phyloP scores from a whole-genome alignment of 2,888 invertebrate species.

The Athalia rosae region DNA sequence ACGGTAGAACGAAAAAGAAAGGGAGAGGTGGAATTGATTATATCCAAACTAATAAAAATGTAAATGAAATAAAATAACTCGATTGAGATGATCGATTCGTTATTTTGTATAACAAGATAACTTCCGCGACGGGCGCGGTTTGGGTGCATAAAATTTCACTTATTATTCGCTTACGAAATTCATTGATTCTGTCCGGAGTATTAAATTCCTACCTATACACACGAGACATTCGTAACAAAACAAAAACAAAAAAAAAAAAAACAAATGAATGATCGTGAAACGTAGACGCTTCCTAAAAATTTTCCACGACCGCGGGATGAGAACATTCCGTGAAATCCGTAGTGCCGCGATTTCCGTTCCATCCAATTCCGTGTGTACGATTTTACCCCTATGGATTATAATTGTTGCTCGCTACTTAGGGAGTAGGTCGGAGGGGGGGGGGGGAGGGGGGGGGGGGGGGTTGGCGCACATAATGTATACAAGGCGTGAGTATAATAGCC shows the following conservation, averaged over 20 bases:
- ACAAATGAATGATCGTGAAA: too few relatives aligned
- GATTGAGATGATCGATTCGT: slow-evolving; percentile 18
- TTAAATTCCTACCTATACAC: neutral
- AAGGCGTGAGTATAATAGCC: neutral
- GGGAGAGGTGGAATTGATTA: too few relatives aligned
- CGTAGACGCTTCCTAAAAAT: too few relatives aligned
- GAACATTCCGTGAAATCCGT: too few relatives aligned
- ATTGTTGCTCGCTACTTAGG: slow-evolving; percentile 24
- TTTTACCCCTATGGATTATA: neutral
- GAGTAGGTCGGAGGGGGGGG: neutral
- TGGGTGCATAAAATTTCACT: neutral
- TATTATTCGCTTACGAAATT: too few relatives aligned
- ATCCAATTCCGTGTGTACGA: neutral
- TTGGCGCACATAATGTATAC: too few relatives aligned
- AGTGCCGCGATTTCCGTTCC: too few relatives aligned
- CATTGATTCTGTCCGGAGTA: too few relatives aligned
- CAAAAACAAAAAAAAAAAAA: too few relatives aligned
- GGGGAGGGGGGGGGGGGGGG: neutral
- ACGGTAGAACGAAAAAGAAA: too few relatives aligned
- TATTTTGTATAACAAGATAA: neutral
- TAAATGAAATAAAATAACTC: slow-evolving; percentile 17
- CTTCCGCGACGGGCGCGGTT: neutral
- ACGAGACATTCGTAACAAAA: neutral
- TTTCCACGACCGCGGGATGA: too few relatives aligned
- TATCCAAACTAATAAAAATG: slow-evolving; percentile 12